A percentile compares a stretch with the other conserved stretches of the same genome.
phyloP scores from a whole-genome alignment of 2,797 vertebrate species.

The Sciaenops ocellatus region DNA sequence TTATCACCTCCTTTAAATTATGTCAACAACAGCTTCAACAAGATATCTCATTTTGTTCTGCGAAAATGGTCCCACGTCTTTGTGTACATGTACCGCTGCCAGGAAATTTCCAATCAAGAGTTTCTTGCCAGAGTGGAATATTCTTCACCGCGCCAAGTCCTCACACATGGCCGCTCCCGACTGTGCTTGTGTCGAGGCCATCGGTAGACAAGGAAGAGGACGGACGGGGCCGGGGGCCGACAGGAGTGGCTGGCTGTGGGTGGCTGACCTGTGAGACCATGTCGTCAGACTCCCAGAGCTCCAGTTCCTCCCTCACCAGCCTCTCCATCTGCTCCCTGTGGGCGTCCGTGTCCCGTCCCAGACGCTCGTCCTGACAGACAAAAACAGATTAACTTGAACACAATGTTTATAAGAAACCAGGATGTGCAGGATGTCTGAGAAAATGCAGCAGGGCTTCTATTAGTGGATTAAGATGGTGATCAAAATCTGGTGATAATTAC shows the following conservation, averaged over 20 bases:
- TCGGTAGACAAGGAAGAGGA: slow-evolving; percentile 93
- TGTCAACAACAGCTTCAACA: slow-evolving; percentile 17
- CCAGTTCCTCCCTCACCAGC: slow-evolving; percentile 94
- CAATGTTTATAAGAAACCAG: background rate
- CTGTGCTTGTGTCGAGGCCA: slow-evolving; percentile 82
- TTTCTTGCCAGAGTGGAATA: slow-evolving; percentile 44
- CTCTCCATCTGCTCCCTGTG: slow-evolving; percentile 95
- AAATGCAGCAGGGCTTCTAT: background rate
- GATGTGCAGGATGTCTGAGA: background rate
- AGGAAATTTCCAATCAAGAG: slow-evolving; percentile 34
- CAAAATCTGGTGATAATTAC: background rate
- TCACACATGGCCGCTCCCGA: slow-evolving; percentile 84
- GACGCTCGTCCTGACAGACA: slow-evolving; percentile 89
- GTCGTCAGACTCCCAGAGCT: slow-evolving; percentile 95
- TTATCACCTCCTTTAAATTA: slow-evolving; percentile 17
- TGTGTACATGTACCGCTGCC: slow-evolving; percentile 16
- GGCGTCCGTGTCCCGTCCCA: slow-evolving; percentile 89
- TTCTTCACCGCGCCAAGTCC: slow-evolving; percentile 7
- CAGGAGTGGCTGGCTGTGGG: slow-evolving; percentile 84
- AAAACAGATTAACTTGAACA: slow-evolving; percentile 1
- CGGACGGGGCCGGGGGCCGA: slow-evolving; percentile 86
- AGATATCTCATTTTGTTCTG: slow-evolving; percentile 14
- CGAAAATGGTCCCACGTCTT: slow-evolving; percentile 30
- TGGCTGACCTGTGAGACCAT: slow-evolving; percentile 90
- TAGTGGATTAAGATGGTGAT: background rate